Conservation (phyloP, 2,113 vertebrate genomes). For the Jacana jacana region DNA sequence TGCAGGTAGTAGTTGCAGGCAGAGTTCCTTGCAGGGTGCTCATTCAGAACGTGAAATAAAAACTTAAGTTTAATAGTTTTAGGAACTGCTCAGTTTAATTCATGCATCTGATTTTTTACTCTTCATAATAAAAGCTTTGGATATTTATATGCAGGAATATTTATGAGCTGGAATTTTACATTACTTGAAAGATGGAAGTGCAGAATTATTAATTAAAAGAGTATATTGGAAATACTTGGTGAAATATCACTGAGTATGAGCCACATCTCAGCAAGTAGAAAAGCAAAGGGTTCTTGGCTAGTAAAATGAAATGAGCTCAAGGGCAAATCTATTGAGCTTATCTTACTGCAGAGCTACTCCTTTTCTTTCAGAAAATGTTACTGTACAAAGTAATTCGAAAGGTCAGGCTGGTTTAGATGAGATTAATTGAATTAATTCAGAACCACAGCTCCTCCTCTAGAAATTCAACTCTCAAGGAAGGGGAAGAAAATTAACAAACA, state of each 20-base stretch:
- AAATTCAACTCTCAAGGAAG: not conserved
- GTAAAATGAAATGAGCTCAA: not conserved
- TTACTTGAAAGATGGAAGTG: not conserved
- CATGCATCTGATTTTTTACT: not conserved
- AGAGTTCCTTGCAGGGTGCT: not conserved
- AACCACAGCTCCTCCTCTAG: not conserved
- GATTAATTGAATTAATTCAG: conserved; percentile 15
- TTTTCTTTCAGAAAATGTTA: not conserved
- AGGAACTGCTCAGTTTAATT: not conserved
- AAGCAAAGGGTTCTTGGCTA: not conserved
- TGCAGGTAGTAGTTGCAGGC: not conserved
- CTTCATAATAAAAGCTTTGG: not conserved
- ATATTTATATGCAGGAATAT: not conserved
- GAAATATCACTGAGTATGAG: not conserved
- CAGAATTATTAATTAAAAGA: conserved; percentile 9
- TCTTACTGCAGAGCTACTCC: not conserved
- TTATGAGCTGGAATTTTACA: not conserved
- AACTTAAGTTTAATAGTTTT: not conserved
- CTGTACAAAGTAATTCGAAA: conserved; percentile 7
- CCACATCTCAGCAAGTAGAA: not conserved
- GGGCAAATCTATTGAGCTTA: conserved; percentile 1
- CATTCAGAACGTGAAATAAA: not conserved
- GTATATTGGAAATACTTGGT: not conserved
- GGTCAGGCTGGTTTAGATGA: conserved; percentile 12
- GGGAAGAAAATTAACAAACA: not conserved